phyloP scores from a whole-genome alignment of 2,797 vertebrate genomes.

The Argentina silus region DNA sequence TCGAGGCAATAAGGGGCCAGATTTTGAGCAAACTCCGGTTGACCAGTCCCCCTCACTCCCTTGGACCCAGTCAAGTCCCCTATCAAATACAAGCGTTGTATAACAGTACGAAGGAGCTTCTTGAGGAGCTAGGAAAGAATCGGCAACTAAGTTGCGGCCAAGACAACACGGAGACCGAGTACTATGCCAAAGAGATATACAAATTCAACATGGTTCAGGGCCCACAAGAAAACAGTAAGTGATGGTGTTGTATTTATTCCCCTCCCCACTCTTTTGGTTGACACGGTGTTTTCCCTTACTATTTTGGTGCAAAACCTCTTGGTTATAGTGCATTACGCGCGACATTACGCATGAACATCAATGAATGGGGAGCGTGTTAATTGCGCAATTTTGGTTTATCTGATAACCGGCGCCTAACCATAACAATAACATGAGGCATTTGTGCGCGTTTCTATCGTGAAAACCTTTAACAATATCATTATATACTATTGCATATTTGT shows the following conservation, averaged over 20 bases:
- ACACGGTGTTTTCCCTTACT: not conserved
- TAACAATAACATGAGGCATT: not conserved
- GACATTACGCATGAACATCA: constrained; percentile 57
- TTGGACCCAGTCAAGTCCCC: constrained; percentile 83
- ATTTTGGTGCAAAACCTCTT: not conserved
- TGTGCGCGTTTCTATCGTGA: not conserved
- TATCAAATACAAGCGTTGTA: constrained; percentile 88
- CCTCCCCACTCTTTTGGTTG: not conserved
- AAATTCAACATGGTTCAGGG: constrained; percentile 91
- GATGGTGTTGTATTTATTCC: not conserved
- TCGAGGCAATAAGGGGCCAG: constrained; percentile 92
- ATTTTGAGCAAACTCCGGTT: constrained; percentile 91
- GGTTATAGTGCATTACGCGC: constrained; percentile 3
- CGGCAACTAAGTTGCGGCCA: constrained; percentile 84
- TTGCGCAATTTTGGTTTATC: not conserved
- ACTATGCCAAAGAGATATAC: constrained; percentile 93
- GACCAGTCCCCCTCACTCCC: constrained; percentile 85
- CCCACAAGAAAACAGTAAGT: constrained; percentile 88
- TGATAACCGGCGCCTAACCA: not conserved
- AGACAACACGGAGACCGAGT: constrained; percentile 89
- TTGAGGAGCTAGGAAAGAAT: constrained; percentile 84
- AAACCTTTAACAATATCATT: not conserved
- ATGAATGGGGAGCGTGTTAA: not conserved
- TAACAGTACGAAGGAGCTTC: constrained; percentile 91
- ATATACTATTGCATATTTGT: not conserved